These are phyloP conservation scores for Alentia gelatinosa DNA, from an alignment of 2,888 invertebrate species.

Conservation along the genomic window DNA sequence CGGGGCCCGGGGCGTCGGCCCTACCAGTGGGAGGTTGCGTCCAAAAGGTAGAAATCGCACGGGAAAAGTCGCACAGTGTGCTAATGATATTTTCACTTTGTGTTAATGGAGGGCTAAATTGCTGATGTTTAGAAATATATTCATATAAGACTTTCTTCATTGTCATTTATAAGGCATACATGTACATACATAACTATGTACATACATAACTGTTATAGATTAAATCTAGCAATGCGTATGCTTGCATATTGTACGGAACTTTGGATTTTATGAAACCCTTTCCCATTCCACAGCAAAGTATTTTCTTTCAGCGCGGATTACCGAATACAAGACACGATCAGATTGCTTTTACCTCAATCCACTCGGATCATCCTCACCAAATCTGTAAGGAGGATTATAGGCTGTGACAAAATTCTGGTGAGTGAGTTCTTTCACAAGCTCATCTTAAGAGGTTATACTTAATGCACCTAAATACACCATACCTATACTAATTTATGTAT, in stretches of 20 bases:
- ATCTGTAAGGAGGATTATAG: not conserved
- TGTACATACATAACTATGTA: not conserved
- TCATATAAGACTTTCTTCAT: not conserved
- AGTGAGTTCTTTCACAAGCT: no score
- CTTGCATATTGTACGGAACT: not conserved
- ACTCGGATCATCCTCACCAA: not conserved
- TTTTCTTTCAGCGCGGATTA: not conserved
- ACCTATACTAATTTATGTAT: not conserved
- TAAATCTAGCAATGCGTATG: not conserved
- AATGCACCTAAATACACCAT: not conserved
- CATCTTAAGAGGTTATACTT: no score
- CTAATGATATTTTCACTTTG: no score
- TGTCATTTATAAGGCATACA: not conserved
- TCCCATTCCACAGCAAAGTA: no score
- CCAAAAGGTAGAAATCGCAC: no score
- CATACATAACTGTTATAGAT: no score
- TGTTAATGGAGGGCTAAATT: no score
- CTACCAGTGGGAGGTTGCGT: no score
- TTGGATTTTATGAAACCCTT: not conserved
- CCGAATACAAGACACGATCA: not conserved
- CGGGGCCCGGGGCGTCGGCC: no score
- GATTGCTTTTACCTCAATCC: not conserved
- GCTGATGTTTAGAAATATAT: no score
- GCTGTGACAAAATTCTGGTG: conserved; percentile 18
- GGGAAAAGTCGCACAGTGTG: no score